Conservation (phyloP, 2,113 vertebrate genomes). For the Uria lomvia region DNA sequence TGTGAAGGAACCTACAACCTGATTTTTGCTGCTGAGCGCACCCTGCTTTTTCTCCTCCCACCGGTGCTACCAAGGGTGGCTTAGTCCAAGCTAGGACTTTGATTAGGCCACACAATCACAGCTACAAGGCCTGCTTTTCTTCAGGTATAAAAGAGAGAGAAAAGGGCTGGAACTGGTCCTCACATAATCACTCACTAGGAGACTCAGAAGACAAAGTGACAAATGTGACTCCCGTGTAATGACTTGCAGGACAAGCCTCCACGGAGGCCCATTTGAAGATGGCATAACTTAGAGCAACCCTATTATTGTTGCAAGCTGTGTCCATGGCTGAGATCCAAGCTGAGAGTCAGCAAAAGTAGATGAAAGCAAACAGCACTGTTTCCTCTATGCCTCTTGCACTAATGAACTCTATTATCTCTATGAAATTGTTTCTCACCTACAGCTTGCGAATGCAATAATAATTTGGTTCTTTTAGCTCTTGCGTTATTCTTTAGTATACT, state of each 20-base stretch:
- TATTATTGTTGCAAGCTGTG: constrained; percentile 12
- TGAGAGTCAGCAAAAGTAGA: constrained; percentile 35
- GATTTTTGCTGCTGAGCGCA: accelerated
- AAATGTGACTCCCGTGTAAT: not conserved
- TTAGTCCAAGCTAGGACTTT: not conserved
- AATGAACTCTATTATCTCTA: constrained; percentile 20
- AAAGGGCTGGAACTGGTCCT: not conserved
- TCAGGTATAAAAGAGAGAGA: not conserved
- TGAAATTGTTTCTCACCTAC: constrained; percentile 27
- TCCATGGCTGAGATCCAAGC: constrained; percentile 25
- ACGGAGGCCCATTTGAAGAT: not conserved
- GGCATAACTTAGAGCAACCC: not conserved
- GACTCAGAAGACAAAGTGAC: not conserved
- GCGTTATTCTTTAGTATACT: not conserved
- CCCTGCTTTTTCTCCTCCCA: not conserved
- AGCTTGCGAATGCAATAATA: not conserved
- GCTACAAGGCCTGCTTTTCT: not conserved
- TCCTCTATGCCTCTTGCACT: not conserved
- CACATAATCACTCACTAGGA: not conserved
- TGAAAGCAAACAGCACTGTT: constrained; percentile 14
- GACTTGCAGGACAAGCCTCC: not conserved
- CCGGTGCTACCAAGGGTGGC: not conserved
- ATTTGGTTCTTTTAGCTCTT: not conserved
- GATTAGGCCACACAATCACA: not conserved
- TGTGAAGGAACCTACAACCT: not conserved